phyloP scores from a whole-genome alignment of 2,888 invertebrate genomes.

The Pandemis corylana region DNA sequence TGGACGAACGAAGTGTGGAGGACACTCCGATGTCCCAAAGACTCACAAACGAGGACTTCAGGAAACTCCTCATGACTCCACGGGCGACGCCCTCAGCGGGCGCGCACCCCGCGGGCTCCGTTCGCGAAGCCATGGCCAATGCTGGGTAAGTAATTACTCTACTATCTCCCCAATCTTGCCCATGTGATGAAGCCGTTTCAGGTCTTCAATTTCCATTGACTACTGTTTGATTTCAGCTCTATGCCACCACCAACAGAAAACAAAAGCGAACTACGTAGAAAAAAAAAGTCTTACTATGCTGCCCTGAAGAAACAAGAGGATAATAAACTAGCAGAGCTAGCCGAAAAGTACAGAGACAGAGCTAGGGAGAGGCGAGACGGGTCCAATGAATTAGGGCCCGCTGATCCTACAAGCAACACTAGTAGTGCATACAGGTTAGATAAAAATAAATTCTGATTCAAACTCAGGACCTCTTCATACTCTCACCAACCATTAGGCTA shows the following conservation, averaged over 20 bases:
- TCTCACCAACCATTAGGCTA: no score
- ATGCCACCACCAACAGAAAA: slow-evolving; percentile 87
- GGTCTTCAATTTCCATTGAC: background rate
- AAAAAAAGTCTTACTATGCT: slow-evolving; percentile 98
- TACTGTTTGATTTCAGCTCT: slow-evolving; percentile 57
- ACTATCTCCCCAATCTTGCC: background rate
- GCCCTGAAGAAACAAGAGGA: slow-evolving; percentile 98
- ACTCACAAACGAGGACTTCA: slow-evolving; percentile 98
- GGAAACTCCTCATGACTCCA: slow-evolving; percentile 98
- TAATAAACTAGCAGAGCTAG: slow-evolving; percentile 96
- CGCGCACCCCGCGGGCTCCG: slow-evolving; percentile 85
- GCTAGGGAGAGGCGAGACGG: slow-evolving; percentile 97
- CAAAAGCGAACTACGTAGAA: slow-evolving; percentile 93
- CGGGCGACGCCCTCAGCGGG: slow-evolving; percentile 87
- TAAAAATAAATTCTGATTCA: no score
- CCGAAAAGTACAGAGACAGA: slow-evolving; percentile 96
- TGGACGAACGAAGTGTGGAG: slow-evolving; percentile 82
- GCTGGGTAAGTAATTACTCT: slow-evolving; percentile 73
- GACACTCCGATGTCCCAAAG: slow-evolving; percentile 90
- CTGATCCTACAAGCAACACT: slow-evolving; percentile 94
- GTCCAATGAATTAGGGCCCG: slow-evolving; percentile 91
- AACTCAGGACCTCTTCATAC: no score
- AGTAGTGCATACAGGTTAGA: slow-evolving; percentile 89
- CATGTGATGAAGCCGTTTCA: background rate
- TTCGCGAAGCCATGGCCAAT: slow-evolving; percentile 89